These are phyloP conservation scores for Chloroceryle aenea DNA, from an alignment of 2,113 vertebrate species.

Conservation along the genomic window DNA sequence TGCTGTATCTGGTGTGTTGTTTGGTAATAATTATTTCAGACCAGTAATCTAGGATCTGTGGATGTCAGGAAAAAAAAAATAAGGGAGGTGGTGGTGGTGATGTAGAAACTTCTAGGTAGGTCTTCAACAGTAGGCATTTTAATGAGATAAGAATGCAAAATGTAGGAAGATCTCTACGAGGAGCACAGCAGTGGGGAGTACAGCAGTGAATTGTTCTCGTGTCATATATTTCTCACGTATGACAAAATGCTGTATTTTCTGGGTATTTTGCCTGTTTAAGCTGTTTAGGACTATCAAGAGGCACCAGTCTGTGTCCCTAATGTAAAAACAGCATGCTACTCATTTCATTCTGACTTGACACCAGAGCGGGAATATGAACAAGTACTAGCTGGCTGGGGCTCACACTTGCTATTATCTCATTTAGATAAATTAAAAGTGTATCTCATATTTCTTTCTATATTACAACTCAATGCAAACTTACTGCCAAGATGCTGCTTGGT, in stretches of 20 bases:
- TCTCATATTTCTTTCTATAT: neutral
- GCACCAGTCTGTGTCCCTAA: neutral
- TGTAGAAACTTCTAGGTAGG: neutral
- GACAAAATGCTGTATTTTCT: neutral
- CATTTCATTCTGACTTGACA: neutral
- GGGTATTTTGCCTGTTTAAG: neutral
- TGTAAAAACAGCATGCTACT: neutral
- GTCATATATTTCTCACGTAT: neutral
- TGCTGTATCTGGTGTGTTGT: neutral
- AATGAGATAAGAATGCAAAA: neutral
- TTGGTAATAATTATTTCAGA: neutral
- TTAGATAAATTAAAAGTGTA: neutral
- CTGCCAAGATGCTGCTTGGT: neutral
- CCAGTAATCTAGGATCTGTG: neutral
- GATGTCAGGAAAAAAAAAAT: neutral
- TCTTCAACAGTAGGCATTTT: neutral
- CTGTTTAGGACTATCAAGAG: neutral
- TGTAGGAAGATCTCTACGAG: neutral
- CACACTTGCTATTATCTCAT: neutral
- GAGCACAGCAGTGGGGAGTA: neutral
- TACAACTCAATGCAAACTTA: neutral
- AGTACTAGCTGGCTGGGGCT: neutral
- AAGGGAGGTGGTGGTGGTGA: no score
- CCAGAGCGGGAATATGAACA: neutral
- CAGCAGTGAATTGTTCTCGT: neutral